Conservation (phyloP, 92 coral and sea anemone genomes). For the Paramuricea clavata region DNA sequence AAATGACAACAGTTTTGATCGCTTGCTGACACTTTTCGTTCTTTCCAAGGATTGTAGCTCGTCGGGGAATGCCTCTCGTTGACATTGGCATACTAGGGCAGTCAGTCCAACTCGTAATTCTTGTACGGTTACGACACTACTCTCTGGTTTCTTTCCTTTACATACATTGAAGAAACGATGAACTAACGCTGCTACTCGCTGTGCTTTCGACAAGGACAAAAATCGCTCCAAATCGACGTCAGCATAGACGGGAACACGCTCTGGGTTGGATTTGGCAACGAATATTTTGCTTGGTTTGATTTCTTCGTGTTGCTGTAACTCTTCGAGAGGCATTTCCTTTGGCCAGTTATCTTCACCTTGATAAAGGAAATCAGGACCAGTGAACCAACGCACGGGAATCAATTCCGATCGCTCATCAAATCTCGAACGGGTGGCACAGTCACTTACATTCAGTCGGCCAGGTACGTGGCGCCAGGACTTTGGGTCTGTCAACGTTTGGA, state of each 20-base stretch:
- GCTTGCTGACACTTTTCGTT: neutral
- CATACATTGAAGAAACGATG: slow-evolving; percentile 19
- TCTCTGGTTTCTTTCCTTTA: neutral
- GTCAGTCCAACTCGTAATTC: slow-evolving; percentile 10
- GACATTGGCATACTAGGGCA: slow-evolving; percentile 24
- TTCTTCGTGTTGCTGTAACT: neutral
- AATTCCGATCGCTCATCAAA: slow-evolving; percentile 13
- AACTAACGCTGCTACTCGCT: slow-evolving; percentile 22
- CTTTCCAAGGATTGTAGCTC: slow-evolving; percentile 34
- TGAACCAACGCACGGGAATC: slow-evolving; percentile 52
- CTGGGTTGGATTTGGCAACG: neutral
- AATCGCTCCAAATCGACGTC: slow-evolving; percentile 5
- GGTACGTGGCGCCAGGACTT: slow-evolving; percentile 43
- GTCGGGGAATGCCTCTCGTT: slow-evolving; percentile 11
- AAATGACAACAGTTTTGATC: slow-evolving; percentile 17
- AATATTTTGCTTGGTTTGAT: slow-evolving; percentile 21
- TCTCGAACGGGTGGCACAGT: slow-evolving; percentile 53
- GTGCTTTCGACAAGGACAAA: slow-evolving; percentile 27
- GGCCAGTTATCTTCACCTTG: slow-evolving; percentile 60
- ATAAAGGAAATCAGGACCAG: slow-evolving; percentile 66
- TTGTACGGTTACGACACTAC: neutral
- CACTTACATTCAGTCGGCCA: slow-evolving; percentile 59
- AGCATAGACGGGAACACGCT: neutral
- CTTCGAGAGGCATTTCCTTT: neutral
- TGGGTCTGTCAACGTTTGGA: slow-evolving; percentile 32